These are phyloP conservation scores for Calonectris borealis DNA, from an alignment of 2,113 vertebrate species.

Conservation along the genomic window DNA sequence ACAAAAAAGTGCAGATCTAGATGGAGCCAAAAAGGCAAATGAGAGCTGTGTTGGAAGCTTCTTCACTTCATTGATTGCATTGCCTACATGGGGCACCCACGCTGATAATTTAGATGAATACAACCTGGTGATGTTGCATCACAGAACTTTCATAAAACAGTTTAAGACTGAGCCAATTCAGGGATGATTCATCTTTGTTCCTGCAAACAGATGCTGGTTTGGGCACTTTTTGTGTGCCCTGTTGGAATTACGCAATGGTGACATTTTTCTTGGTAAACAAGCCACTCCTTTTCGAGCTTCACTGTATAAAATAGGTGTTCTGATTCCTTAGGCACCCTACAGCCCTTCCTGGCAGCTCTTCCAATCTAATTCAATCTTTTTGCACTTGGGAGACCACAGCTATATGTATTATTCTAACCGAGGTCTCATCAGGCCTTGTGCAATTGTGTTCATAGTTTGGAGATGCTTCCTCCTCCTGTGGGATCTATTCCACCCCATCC, in stretches of 20 bases:
- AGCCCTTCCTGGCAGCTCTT: background rate
- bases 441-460: background rate
- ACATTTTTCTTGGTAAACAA: slow-evolving; percentile 29
- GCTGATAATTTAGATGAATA: background rate
- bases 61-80: accelerated
- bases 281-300: background rate
- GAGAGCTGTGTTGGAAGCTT: background rate
- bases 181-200: slow-evolving; percentile 41
- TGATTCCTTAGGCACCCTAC: background rate
- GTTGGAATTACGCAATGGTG: background rate
- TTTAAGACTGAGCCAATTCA: background rate
- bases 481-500: background rate
- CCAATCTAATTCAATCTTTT: background rate
- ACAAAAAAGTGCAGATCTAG: background rate
- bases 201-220: slow-evolving; percentile 41
- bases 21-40: accelerated
- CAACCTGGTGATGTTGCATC: slow-evolving; percentile 1
- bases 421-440: background rate
- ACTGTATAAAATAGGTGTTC: background rate
- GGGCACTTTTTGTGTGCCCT: slow-evolving; percentile 9
- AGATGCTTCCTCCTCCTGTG: background rate
- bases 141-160: slow-evolving; percentile 7
- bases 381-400: background rate
- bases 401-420: background rate
- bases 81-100: background rate